Percentiles rank a stretch among this genome's conserved stretches.
phyloP scores from a whole-genome alignment of 1,140 invertebrate species.

The Rhagoletis zephyria region DNA sequence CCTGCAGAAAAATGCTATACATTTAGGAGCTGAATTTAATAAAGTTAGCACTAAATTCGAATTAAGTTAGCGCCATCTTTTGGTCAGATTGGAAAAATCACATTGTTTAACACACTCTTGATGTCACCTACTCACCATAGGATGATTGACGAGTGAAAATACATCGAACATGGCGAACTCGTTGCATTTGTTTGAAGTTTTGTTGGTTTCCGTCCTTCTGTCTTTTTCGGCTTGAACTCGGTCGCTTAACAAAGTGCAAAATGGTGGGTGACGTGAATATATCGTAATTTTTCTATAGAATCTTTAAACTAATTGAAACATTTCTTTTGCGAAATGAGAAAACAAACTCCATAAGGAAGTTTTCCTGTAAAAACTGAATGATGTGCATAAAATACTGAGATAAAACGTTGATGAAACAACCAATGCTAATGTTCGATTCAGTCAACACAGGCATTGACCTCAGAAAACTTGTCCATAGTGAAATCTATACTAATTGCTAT shows the following conservation, averaged over 20 bases:
- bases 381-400: too few relatives aligned
- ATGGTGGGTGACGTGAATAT: slow-evolving; percentile 64
- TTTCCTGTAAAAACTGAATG: too few relatives aligned
- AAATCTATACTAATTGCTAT: too few relatives aligned
- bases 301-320: slow-evolving; percentile 57
- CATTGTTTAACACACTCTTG: not conserved
- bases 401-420: too few relatives aligned
- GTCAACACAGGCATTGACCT: too few relatives aligned
- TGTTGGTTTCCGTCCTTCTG: slow-evolving; percentile 61
- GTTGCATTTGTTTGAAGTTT: slow-evolving; percentile 59
- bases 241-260: slow-evolving; percentile 66
- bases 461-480: too few relatives aligned
- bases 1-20: too few relatives aligned
- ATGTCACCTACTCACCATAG: not conserved
- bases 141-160: not conserved
- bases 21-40: too few relatives aligned
- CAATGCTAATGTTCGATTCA: too few relatives aligned
- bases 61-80: not conserved
- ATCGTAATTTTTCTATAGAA: slow-evolving; percentile 60
- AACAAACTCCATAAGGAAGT: too few relatives aligned
- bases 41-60: too few relatives aligned
- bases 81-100: not conserved
- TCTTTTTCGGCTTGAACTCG: slow-evolving; percentile 64
- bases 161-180: slow-evolving; percentile 17
- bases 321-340: not conserved